Percentiles rank a stretch among this genome's conserved stretches.
phyloP scores from a whole-genome alignment of 35 echinoderm and acorn worm species.

The Holothuria glaberrima region DNA sequence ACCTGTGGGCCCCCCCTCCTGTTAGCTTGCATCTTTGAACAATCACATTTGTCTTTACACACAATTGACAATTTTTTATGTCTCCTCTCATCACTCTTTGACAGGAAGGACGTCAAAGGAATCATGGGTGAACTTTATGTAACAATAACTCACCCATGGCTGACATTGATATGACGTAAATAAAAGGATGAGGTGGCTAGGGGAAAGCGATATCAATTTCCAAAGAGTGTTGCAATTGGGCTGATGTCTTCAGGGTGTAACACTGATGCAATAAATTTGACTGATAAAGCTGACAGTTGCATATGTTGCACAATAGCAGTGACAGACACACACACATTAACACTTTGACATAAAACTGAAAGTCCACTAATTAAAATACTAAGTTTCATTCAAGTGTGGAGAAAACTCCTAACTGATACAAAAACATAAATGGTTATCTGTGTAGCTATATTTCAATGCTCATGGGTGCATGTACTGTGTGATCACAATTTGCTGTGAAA shows the following conservation, averaged over 20 bases:
- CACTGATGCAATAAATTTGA: constrained; percentile 10
- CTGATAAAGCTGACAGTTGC: neutral
- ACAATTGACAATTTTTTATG: constrained; percentile 7
- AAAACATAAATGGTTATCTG: no score
- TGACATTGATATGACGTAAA: constrained; percentile 33
- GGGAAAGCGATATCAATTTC: constrained; percentile 18
- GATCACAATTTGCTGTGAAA: no score
- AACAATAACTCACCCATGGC: constrained; percentile 35
- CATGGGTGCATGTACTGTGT: no score
- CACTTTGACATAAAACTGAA: no score
- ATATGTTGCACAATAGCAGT: no score
- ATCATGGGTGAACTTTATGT: constrained; percentile 44
- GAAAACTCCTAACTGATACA: no score
- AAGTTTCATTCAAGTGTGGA: no score
- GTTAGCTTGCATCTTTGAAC: neutral
- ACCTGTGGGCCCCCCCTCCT: no score
- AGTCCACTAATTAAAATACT: no score
- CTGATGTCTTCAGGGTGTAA: neutral
- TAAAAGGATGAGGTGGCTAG: constrained; percentile 11
- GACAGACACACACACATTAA: no score
- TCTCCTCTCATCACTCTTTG: neutral
- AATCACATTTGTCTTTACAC: constrained; percentile 5
- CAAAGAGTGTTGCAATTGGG: constrained; percentile 26
- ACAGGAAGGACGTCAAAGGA: neutral
- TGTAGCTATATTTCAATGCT: no score